Base-by-base conservation (phyloP, 2,113 vertebrate genomes). In the Rostratula benghalensis region DNA sequence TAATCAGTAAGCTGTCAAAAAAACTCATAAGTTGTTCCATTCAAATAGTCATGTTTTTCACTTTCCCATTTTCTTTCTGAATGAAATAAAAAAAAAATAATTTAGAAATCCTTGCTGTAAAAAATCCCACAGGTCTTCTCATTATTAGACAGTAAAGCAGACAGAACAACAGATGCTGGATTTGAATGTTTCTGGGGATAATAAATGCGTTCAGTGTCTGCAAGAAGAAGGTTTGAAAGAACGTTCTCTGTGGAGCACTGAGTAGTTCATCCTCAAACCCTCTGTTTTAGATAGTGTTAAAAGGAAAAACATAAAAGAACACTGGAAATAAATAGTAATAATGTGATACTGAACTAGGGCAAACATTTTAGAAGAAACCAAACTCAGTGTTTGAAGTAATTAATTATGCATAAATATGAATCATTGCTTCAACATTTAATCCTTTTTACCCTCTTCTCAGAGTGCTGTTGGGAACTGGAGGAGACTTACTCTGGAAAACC, bases 151-250 rank as follows among this genome's bases (percentile, higher is more conserved):
- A 83, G 53, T 89, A 83, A 95, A 94, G 79, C 50, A 90, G 79
- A 70, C 46, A 93, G 89, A n/a, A n/a, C n/a, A 54, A 93, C 86
- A 96, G 94, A 92, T 95, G 86, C 89, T 83, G 63, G 51, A 81
- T 94, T 87, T 85, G 77, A 95, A 74, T 94, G 95, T 95, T 97
- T 96, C 65, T 48, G n/a, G n/a, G 68, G 56, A 64, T 91, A 89
- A 90, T 88, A 94, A 94, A 95, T 84, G 24, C 57, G 65, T 84
- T 79, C 65, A 25, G 10, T 43, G 35, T 95, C 86, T 51, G 81
- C 22, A 86, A 69, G 79, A 87, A 91, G 51, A 82, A 8, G 69
- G 50, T 83, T 92, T 94, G 67, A 89, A 94, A 94, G 59, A 4
- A 2, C 33, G 11, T 81, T 95, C 95, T 95, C 69, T 92, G n/a